These are phyloP conservation scores for Pao palembangensis DNA, from an alignment of 2,113 vertebrate genomes.

Conservation along the genomic window DNA sequence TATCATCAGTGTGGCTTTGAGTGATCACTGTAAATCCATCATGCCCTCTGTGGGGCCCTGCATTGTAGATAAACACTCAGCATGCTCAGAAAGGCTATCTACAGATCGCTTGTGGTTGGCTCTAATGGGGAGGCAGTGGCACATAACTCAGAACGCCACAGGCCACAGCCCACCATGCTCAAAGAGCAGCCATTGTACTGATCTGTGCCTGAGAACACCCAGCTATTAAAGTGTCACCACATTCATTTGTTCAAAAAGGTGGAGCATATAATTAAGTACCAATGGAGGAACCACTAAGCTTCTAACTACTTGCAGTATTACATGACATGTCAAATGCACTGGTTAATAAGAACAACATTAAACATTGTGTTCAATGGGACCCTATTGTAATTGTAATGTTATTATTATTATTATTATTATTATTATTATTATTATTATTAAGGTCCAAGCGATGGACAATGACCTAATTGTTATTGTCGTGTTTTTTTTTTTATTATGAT, in stretches of 20 bases:
- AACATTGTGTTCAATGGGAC: too few relatives aligned
- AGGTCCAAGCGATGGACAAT: too few relatives aligned
- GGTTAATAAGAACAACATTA: too few relatives aligned
- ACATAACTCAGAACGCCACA: conserved; percentile 64
- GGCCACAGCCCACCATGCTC: conserved; percentile 49
- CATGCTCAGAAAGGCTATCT: conserved; percentile 45
- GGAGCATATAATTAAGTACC: conserved; percentile 10
- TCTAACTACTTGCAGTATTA: too few relatives aligned
- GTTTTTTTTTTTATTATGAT: too few relatives aligned
- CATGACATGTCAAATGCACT: too few relatives aligned
- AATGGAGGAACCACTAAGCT: too few relatives aligned
- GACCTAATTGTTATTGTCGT: too few relatives aligned
- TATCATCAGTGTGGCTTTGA: conserved; percentile 97
- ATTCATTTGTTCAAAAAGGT: conserved; percentile 51
- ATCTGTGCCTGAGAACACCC: conserved; percentile 52
- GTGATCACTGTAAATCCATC: conserved; percentile 87
- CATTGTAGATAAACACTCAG: conserved; percentile 52
- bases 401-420: too few relatives aligned
- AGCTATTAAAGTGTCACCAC: conserved; percentile 68
- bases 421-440: too few relatives aligned
- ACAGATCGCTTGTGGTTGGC: conserved; percentile 48
- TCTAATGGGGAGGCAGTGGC: conserved; percentile 31
- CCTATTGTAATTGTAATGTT: too few relatives aligned
- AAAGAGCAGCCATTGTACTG: conserved; percentile 60
- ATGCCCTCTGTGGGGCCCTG: conserved; percentile 45